Base-by-base conservation (phyloP, 2,888 invertebrate species). In the Drosophila cracens region DNA sequence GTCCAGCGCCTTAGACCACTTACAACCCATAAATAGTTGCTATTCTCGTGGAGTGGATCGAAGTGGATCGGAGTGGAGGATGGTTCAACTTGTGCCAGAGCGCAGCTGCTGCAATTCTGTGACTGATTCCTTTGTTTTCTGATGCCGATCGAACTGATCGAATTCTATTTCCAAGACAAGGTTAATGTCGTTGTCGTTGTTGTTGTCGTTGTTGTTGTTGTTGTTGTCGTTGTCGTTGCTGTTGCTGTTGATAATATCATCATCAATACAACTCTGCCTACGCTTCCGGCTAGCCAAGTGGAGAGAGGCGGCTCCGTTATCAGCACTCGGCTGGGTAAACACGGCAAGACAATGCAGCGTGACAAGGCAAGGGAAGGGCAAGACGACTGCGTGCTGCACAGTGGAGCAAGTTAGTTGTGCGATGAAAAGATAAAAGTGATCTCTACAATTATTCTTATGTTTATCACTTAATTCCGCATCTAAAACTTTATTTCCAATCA, bases 21-120 rank as follows among this genome's bases (percentile, higher is more conserved):
- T 86, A 60, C 90, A 90, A 38, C 93, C 93, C 93, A 93, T 93
- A 29, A 16, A 29, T 31, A 13, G 21, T 8, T 33, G 4, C 6
- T 52, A 10, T 31, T 11, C 1, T 33, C 16, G 33, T 33, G 13
- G 6, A 6, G 8, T 40, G 43, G 21, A 5, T 18, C 18, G 2
- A 21, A 27, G 16, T 51, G n/a, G 29, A 5, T 18, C 18, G 2
- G 21, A 27, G 16, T 51, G n/a, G 29, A 34, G 18, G 21, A 43
- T 34, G 18, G 34, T 54, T 36, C 18, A 7, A 43, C 29, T 27
- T 33, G 34, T 13, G 52, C 60, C 4, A 16, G 8, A 16, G 13
- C 10, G 8, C 49, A 52, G 40, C 38, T 60, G 56, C 40, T 51
- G 49, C 53, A 43, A 13, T 34, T 62, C 54, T 16, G 13, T 25